Percentiles rank a stretch among this genome's conserved stretches.
Evolutionary conservation across 1,140 invertebrate genomes (phyloP).

Genomic region (Drosophila azteca): DNA sequence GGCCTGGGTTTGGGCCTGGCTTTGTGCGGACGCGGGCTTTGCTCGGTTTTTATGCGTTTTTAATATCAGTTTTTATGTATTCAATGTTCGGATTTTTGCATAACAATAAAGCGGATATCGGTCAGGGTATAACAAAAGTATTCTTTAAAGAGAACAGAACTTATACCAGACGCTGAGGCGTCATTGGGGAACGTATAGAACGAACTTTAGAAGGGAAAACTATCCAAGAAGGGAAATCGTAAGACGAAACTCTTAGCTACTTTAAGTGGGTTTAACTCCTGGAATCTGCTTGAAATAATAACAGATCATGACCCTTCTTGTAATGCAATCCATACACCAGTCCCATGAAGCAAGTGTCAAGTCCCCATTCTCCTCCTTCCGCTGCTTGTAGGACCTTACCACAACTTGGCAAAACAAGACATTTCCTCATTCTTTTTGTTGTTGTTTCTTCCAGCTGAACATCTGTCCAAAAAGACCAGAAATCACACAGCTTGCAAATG

Average conservation of each 20-base stretch:
- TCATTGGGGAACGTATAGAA: not conserved
- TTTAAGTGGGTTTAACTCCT: too few species aligned
- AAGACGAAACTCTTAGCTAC: too few species aligned
- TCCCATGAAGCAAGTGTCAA: constrained; percentile 46
- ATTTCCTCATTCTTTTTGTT: constrained; percentile 10
- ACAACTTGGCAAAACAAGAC: constrained; percentile 60
- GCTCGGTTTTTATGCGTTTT: constrained; percentile 66
- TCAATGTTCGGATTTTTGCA: constrained; percentile 70
- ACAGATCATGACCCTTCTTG: too few species aligned
- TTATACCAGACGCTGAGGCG: constrained; percentile 17
- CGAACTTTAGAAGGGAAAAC: not conserved
- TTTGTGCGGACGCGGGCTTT: constrained; percentile 48
- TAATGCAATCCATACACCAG: too few species aligned
- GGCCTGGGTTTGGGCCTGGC: constrained; percentile 46
- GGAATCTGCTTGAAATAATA: too few species aligned
- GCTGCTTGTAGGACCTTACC: constrained; percentile 29
- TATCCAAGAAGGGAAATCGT: too few species aligned
- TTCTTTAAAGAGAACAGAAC: not conserved
- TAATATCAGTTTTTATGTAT: constrained; percentile 70
- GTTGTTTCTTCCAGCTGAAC: constrained; percentile 19
- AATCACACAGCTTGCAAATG: constrained; percentile 57
- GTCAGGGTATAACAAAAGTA: constrained; percentile 37
- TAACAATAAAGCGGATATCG: constrained; percentile 78
- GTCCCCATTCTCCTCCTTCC: constrained; percentile 9
- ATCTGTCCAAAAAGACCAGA: constrained; percentile 39